Conservation (phyloP, 2,888 invertebrate species). For the Sthenelais limicola region DNA sequence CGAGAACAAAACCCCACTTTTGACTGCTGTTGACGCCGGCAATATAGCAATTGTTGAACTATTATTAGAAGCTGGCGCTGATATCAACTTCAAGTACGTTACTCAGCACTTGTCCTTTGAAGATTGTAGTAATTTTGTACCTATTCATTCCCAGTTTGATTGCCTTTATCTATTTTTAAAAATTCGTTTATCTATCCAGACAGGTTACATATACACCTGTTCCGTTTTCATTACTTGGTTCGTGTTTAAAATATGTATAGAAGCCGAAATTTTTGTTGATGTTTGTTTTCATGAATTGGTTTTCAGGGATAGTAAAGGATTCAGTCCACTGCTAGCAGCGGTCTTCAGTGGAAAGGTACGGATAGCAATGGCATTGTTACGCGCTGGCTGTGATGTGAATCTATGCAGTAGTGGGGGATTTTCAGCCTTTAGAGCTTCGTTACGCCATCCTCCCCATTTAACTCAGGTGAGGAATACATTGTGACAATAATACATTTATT, state of each 20-base stretch:
- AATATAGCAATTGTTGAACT: conserved; percentile 5
- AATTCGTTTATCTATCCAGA: not conserved
- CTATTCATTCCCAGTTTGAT: too few relatives aligned
- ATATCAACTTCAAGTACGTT: conserved; percentile 10
- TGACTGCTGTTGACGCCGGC: conserved; percentile 11
- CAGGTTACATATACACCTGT: too few relatives aligned
- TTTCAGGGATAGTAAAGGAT: conserved; percentile 3
- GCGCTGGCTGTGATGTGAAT: conserved; percentile 27
- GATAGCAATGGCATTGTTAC: not conserved
- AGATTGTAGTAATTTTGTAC: too few relatives aligned
- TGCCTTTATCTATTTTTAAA: not conserved
- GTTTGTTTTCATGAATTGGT: not conserved
- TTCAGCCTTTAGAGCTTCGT: conserved; percentile 1
- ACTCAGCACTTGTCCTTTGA: too few relatives aligned
- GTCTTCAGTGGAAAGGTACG: conserved; percentile 6
- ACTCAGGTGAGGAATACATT: conserved; percentile 11
- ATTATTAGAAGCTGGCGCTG: conserved; percentile 17
- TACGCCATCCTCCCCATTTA: conserved; percentile 7
- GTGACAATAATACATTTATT: too few relatives aligned
- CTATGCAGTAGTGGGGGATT: not conserved
- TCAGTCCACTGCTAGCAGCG: conserved; percentile 1
- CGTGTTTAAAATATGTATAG: too few relatives aligned
- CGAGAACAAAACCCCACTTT: conserved; percentile 11
- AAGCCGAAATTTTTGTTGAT: too few relatives aligned
- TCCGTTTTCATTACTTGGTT: too few relatives aligned